Base-by-base conservation (phyloP, 2,888 invertebrate genomes). In the Ichneumon xanthorius region DNA sequence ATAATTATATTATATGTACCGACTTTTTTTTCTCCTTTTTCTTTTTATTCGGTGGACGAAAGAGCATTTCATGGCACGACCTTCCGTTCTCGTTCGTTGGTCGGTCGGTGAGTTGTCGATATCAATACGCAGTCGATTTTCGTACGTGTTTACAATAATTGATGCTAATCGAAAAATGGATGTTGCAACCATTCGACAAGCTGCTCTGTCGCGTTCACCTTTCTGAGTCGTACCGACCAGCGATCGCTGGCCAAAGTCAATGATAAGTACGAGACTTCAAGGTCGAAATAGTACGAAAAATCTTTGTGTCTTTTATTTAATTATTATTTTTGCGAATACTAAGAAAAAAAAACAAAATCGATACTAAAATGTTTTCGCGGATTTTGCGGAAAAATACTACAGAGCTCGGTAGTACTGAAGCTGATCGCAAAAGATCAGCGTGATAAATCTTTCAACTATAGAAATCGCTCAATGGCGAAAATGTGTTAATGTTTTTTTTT, bases 41-140 rank as follows among this genome's bases (percentile, higher is more conserved):
- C 30, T 63, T 53, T 53, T 53, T 33, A 33, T 48, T 73, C 82
- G 72, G 77, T 76, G 81, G 78, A 84, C 84, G 78, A 86, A 81
- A 84, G 84, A 84, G 84, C 72, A 58, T 81, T 67, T 65, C 70
- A 67, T 77, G n/a, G 79, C 61, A 71, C 79, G 80, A 83, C 53
- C 67, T 82, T 82, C 70, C 85, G 67, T 82, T 82, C 55, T 82
- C 85, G 82, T 80, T 76, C 53, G 78, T 78, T 73, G 78, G 30
- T 73, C 78, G 55, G 58, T 78, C 53, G 53, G 73, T 72, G 30
- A 30, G 53, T 30, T 7, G 19, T 71, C n/a, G n/a, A 33, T 37
- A 61, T 48, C 58, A 73, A 61, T 61, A 37, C 61, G 40, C 37
- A 30, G 40, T 40, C 67, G 67, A 73, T 55, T 67, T 61, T 50